Base-by-base conservation (phyloP, 2,797 vertebrate genomes). In the Melanotaenia nigrans region DNA sequence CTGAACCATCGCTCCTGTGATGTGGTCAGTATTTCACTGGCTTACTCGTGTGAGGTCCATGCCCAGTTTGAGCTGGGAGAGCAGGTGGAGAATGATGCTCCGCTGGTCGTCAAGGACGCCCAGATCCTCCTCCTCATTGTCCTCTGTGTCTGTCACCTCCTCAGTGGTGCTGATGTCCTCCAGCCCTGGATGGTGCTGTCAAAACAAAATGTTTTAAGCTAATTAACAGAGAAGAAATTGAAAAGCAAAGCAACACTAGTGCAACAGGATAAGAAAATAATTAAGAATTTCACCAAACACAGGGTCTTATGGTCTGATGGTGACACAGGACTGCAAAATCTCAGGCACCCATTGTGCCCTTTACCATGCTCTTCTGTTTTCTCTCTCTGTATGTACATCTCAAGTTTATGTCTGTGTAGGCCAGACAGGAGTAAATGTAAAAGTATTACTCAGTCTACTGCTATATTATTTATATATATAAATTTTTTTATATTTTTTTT, bases 41-140 rank as follows among this genome's bases (percentile, higher is more conserved):
- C 47, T 61, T 95, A 98, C 97, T 94, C 96, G 95, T 67, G 97
- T 98, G 85, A 99, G 92, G 89, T 99, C 97, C 97, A 99, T 99
- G 79, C 97, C 97, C 82, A 99, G 95, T 85, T 97, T 98, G 84
- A 99, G 96, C 73, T 99, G 97, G 6, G 97, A 99, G 68, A 99
- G 96, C 84, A 99, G 95, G 88, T 99, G 97, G 3, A 99, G 96
- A 78, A 99, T 97, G 83, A 99, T 74, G 68, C 96, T 98, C 6
- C 96, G 95, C 71, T 99, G 97, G 77, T 99, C 97, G 65, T 99
- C 97, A 93, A 97, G 89, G 83, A 97, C 95, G 0, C 96, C 97
- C 83, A 97, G 86, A 81, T 97, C 96, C 70, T 97, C 94, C 85
- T 99, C 97, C 14, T 94, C 93, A 8, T 95, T 96, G 78, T 98